phyloP scores from a whole-genome alignment of 2,113 vertebrate species.

The Ranitomeya imitator region DNA sequence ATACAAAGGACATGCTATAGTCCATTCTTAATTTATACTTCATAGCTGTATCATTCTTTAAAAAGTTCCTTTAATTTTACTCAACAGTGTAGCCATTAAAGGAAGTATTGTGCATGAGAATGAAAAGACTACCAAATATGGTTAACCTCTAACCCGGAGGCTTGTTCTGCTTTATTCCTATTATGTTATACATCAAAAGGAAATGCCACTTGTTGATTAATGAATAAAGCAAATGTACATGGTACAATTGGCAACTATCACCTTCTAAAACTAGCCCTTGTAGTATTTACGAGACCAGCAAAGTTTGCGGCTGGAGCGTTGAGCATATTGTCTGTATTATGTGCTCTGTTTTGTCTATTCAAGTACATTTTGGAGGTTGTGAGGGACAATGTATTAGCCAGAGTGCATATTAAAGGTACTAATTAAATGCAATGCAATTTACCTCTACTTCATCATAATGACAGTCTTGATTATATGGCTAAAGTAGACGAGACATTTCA shows the following conservation, averaged over 20 bases:
- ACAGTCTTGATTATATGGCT: constrained; percentile 57
- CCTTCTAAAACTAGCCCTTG: constrained; percentile 3
- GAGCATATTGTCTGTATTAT: constrained; percentile 11
- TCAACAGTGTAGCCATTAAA: neutral
- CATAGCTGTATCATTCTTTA: neutral
- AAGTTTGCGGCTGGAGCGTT: constrained; percentile 17
- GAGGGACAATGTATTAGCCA: constrained; percentile 46
- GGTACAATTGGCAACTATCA: constrained; percentile 11
- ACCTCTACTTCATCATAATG: constrained; percentile 55
- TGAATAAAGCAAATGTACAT: constrained; percentile 33
- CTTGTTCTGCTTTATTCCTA: constrained; percentile 15
- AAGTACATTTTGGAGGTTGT: constrained; percentile 57
- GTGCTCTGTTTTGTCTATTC: constrained; percentile 50
- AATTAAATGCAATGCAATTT: constrained; percentile 54
- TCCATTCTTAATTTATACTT: neutral
- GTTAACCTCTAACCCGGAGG: neutral
- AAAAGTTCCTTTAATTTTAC: neutral
- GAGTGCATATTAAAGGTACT: constrained; percentile 38
- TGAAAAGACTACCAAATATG: neutral
- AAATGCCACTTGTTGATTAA: constrained; percentile 10
- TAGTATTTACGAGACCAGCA: constrained; percentile 17
- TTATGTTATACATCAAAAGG: constrained; percentile 18
- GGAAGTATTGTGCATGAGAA: neutral
- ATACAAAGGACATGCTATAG: neutral
- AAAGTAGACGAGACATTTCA: constrained; percentile 23